Evolutionary conservation across 2,888 invertebrate species (phyloP).

Genomic region (Nebria salina): DNA sequence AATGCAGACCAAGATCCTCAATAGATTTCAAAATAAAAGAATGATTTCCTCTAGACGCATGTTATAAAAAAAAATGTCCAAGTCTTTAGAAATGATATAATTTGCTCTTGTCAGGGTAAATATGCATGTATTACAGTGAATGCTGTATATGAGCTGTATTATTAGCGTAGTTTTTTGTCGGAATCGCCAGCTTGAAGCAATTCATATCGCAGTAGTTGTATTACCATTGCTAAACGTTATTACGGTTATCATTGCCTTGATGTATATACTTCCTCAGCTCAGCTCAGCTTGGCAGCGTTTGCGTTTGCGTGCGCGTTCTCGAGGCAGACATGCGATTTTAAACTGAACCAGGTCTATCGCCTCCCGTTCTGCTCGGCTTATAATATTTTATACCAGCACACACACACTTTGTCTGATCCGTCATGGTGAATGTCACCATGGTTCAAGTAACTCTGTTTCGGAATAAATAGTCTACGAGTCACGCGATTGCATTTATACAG

Average conservation of each 20-base stretch:
- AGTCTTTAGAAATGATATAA: background rate
- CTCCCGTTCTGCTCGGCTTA: background rate
- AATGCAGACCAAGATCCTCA: too few relatives aligned
- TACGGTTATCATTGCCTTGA: constrained; percentile 43
- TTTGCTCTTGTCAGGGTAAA: background rate
- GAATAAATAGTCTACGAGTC: background rate
- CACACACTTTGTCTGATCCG: background rate
- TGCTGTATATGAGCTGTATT: background rate
- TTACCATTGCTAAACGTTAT: constrained; percentile 42
- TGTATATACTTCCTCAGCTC: constrained; percentile 29
- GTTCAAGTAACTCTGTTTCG: background rate
- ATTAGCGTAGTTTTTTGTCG: background rate
- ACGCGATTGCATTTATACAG: constrained; percentile 29
- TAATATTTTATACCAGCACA: background rate
- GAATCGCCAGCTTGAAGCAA: background rate
- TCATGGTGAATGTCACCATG: background rate
- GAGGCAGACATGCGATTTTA: constrained; percentile 24
- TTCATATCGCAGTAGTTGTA: constrained; percentile 7
- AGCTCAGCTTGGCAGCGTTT: constrained; percentile 19
- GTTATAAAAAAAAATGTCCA: background rate
- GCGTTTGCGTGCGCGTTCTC: constrained; percentile 13
- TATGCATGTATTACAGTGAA: background rate
- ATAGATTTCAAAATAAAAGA: too few relatives aligned
- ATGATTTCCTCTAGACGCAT: background rate
- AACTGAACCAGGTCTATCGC: background rate